Conservation (phyloP, 2,888 invertebrate species). For the Melolontha melolontha region DNA sequence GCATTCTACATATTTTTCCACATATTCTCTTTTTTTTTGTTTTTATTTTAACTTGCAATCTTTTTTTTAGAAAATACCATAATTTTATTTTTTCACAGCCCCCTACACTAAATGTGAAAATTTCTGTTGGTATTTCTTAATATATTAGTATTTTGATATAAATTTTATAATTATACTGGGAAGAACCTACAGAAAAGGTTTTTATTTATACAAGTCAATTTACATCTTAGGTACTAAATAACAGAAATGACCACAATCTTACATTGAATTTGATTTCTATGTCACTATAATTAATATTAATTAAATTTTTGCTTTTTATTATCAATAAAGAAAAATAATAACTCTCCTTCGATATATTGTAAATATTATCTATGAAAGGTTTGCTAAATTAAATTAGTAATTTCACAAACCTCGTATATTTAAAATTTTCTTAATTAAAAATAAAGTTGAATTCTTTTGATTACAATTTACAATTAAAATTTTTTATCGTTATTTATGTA, state of each 20-base stretch:
- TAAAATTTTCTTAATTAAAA: no score
- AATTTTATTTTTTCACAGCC: slow-evolving; percentile 11
- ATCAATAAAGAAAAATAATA: no score
- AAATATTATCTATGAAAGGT: no score
- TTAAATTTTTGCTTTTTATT: no score
- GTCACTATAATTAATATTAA: no score
- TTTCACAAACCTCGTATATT: no score
- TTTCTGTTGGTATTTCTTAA: background rate
- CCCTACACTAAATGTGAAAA: slow-evolving; percentile 19
- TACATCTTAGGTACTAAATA: slow-evolving; percentile 25
- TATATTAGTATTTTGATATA: slow-evolving; percentile 5
- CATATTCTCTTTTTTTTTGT: background rate
- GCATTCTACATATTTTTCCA: background rate
- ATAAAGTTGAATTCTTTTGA: no score
- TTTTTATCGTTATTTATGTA: no score
- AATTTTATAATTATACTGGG: slow-evolving; percentile 10
- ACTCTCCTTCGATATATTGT: no score
- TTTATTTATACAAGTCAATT: slow-evolving; percentile 17
- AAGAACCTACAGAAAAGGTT: slow-evolving; percentile 10
- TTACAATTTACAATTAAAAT: no score
- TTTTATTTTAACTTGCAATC: background rate
- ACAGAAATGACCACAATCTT: slow-evolving; percentile 2
- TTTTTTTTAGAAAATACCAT: slow-evolving; percentile 12
- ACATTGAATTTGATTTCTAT: no score
- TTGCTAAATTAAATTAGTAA: no score